phyloP scores from a whole-genome alignment of 2,113 vertebrate species.

The Zosterops japonicus region DNA sequence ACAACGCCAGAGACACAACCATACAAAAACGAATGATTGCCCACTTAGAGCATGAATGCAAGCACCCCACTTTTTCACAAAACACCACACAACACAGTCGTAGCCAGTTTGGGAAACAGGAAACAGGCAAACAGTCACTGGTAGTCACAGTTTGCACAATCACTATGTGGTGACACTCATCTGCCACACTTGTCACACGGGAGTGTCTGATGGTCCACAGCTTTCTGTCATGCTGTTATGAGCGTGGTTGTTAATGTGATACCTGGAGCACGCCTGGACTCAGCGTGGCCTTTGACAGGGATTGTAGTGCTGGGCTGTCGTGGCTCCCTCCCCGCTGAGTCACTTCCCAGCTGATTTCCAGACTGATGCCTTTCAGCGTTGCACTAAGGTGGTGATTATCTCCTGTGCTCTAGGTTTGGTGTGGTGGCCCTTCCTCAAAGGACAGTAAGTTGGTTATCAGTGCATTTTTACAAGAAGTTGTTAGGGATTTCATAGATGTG shows the following conservation, averaged over 20 bases:
- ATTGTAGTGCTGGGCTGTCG: neutral
- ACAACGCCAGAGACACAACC: neutral
- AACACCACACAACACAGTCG: neutral
- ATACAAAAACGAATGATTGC: neutral
- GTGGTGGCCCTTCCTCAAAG: neutral
- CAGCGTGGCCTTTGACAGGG: neutral
- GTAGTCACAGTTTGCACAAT: neutral
- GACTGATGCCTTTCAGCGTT: neutral
- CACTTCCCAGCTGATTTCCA: neutral
- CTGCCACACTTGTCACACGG: neutral
- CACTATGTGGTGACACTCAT: neutral
- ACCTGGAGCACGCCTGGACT: rapidly evolving
- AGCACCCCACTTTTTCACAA: neutral
- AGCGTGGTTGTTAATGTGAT: neutral
- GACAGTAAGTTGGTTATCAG: neutral
- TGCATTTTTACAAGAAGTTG: neutral
- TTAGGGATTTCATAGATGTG: neutral
- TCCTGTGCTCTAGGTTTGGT: neutral
- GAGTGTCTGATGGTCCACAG: neutral
- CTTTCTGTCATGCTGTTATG: neutral
- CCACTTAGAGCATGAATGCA: neutral
- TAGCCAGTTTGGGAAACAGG: neutral
- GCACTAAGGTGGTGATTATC: neutral
- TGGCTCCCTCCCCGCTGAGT: neutral
- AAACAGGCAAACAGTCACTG: neutral